A percentile compares a stretch with the other conserved stretches of the same genome.
These are phyloP conservation scores for Cephus spinipes DNA, from an alignment of 2,888 invertebrate genomes.

Conservation along the genomic window DNA sequence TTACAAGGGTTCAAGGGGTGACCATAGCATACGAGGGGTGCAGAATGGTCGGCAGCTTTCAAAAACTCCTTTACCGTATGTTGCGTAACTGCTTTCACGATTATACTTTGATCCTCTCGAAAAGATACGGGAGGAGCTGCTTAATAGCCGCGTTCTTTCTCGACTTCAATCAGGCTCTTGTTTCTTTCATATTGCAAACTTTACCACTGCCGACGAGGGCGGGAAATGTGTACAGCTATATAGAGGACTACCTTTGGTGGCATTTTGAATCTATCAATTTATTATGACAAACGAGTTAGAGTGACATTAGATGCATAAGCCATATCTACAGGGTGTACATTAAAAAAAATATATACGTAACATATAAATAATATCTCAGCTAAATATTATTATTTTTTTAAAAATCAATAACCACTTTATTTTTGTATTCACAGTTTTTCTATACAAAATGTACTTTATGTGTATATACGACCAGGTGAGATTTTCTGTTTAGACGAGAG, in stretches of 20 bases:
- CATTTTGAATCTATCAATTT: neutral
- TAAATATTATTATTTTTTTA: too few species aligned
- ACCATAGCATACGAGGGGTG: neutral
- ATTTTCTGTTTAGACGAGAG: neutral
- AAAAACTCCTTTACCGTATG: neutral
- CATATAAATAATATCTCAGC: neutral
- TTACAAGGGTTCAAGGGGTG: neutral
- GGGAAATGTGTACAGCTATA: neutral
- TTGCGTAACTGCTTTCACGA: neutral
- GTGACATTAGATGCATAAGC: neutral
- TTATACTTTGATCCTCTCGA: neutral
- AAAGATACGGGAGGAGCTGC: neutral
- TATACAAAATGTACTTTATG: constrained; percentile 7
- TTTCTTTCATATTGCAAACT: neutral
- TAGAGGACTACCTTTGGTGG: neutral
- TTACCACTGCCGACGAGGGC: neutral
- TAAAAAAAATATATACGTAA: neutral
- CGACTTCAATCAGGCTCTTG: neutral
- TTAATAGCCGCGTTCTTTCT: neutral
- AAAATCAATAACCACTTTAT: too few species aligned
- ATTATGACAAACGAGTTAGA: neutral
- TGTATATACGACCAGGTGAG: neutral
- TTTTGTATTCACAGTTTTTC: neutral
- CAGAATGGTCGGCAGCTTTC: neutral
- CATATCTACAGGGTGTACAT: neutral